Conservation (phyloP, 2,797 vertebrate genomes). For the Semaprochilodus insignis region DNA sequence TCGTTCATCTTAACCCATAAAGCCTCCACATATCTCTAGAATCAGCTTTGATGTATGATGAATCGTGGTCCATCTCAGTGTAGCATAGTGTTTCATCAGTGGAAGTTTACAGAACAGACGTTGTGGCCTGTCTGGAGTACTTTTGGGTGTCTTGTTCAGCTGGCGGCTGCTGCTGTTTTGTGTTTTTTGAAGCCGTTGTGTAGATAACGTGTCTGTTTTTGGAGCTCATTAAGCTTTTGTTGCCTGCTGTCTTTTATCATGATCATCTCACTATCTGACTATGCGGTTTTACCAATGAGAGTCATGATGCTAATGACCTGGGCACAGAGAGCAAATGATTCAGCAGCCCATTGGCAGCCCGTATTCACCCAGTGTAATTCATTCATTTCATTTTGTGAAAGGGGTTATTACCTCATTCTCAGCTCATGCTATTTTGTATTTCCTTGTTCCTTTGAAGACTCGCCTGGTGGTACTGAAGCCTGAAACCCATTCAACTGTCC, state of each 20-base stretch:
- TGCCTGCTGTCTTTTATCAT: constrained; percentile 8
- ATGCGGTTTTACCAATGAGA: constrained; percentile 1
- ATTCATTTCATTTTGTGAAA: background rate
- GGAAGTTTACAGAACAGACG: no score
- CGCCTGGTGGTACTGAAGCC: background rate
- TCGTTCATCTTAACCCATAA: constrained; percentile 15
- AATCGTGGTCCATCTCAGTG: constrained; percentile 30
- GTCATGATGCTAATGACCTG: constrained; percentile 7
- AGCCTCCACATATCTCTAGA: constrained; percentile 16
- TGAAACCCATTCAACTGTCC: background rate
- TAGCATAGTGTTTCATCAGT: background rate
- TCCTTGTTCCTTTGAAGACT: background rate
- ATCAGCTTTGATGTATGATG: background rate
- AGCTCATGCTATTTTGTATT: background rate
- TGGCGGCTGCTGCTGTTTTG: background rate
- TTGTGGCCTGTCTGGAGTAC: background rate
- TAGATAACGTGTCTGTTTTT: background rate
- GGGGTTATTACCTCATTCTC: background rate
- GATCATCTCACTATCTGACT: background rate
- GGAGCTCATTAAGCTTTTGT: background rate
- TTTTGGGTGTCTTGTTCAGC: no score
- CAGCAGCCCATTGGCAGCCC: background rate
- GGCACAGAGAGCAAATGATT: background rate
- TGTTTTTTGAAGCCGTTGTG: background rate
- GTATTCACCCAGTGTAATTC: background rate